Evolutionary conservation across 2,888 invertebrate genomes (phyloP).

Genomic region (Drosophila tripunctata): DNA sequence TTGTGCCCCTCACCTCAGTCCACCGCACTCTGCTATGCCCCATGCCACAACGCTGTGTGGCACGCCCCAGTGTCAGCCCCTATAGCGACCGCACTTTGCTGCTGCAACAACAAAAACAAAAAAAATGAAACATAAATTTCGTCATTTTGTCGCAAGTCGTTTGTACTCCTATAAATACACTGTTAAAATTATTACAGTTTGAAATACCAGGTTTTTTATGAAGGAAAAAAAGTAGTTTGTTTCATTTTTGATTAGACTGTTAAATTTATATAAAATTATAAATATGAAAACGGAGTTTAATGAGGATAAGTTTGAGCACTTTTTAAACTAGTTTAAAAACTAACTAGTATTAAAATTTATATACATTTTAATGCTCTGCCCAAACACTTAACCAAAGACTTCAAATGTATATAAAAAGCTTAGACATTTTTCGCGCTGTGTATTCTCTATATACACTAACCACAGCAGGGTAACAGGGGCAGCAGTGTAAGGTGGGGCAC

Average conservation of each 20-base stretch:
- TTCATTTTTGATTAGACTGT: too few relatives aligned
- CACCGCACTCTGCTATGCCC: background rate
- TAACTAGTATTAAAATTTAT: too few relatives aligned
- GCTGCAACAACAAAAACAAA: slow-evolving; percentile 9
- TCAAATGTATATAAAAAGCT: background rate
- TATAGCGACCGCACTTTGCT: slow-evolving; percentile 66
- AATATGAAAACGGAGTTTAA: too few relatives aligned
- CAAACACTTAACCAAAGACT: too few relatives aligned
- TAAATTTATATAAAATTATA: too few relatives aligned
- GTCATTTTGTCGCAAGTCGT: slow-evolving; percentile 74
- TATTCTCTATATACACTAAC: slow-evolving; percentile 22
- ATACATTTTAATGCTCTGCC: too few relatives aligned
- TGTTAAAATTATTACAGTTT: too few relatives aligned
- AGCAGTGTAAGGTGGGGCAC: slow-evolving; percentile 42
- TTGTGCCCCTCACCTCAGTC: slow-evolving; percentile 13
- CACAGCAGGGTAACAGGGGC: slow-evolving; percentile 13
- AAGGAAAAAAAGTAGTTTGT: too few relatives aligned
- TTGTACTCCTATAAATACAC: background rate
- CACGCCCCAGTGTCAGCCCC: slow-evolving; percentile 47
- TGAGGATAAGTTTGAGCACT: too few relatives aligned
- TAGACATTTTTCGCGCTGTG: background rate
- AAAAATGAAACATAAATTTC: slow-evolving; percentile 74
- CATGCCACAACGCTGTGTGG: slow-evolving; percentile 6
- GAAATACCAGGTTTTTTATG: too few relatives aligned
- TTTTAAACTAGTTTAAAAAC: too few relatives aligned